Evolutionary conservation across 2,113 vertebrate genomes (phyloP).

Genomic region (Prietella phreatophila): DNA sequence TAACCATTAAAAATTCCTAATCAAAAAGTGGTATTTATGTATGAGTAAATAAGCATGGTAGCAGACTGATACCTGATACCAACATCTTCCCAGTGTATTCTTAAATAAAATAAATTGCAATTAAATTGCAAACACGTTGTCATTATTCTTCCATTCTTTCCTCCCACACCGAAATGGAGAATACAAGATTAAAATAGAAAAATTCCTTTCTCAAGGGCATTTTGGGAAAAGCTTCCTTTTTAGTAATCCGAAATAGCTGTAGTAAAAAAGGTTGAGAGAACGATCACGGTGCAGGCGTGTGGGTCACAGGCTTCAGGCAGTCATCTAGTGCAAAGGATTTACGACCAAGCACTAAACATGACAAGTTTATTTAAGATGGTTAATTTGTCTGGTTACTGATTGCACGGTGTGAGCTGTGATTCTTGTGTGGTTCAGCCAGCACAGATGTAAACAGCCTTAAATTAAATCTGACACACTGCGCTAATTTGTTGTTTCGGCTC

Average conservation of each 20-base stretch:
- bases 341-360: background rate
- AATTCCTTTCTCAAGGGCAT: background rate
- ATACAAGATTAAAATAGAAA: background rate
- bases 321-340: constrained; percentile 6
- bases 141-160: background rate
- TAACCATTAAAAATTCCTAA: too few relatives aligned
- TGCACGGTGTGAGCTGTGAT: background rate
- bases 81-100: background rate
- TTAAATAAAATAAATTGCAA: background rate
- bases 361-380: background rate
- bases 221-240: background rate
- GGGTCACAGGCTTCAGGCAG: background rate
- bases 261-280: background rate
- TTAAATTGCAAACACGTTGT: background rate
- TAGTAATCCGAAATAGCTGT: background rate
- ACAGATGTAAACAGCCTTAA: constrained; percentile 14
- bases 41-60: background rate
- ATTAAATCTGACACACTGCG: constrained; percentile 2
- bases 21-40: too few relatives aligned
- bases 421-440: background rate
- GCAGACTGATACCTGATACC: background rate
- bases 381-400: background rate
- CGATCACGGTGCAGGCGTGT: background rate
- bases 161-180: background rate
- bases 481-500: background rate